Evolutionary conservation across 2,797 vertebrate genomes (phyloP).

Genomic region (Sarcophilus harrisii): DNA sequence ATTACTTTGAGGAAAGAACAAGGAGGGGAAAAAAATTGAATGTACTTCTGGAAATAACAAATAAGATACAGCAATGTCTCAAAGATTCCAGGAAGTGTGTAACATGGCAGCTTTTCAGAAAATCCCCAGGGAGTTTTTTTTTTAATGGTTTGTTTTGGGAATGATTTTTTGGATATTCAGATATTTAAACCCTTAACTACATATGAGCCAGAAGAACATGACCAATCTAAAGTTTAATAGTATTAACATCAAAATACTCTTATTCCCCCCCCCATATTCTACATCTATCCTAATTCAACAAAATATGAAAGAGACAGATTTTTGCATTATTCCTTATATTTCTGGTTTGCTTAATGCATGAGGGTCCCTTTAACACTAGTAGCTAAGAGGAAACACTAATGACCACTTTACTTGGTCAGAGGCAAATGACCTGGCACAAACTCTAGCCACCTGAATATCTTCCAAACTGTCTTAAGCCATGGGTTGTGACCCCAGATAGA

Average conservation of each 20-base stretch:
- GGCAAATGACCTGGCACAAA: not conserved
- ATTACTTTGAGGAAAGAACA: conserved; percentile 5
- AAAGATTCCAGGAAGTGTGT: conserved; percentile 81
- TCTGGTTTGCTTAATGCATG: not conserved
- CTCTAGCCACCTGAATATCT: not conserved
- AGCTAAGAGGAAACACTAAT: not conserved
- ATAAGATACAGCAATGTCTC: conserved; percentile 49
- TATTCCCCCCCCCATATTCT: not conserved
- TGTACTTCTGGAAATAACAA: conserved; percentile 40
- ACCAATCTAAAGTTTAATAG: not conserved
- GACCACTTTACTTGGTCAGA: not conserved
- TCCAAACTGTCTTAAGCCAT: no score
- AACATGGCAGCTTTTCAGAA: conserved; percentile 54
- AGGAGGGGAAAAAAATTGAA: not conserved
- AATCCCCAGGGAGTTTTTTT: conserved; percentile 62
- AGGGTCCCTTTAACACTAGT: not conserved
- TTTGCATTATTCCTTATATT: not conserved
- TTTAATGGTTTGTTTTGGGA: not conserved
- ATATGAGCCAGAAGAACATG: not conserved
- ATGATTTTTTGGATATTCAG: not conserved
- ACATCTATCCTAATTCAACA: not conserved
- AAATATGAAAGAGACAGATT: not conserved
- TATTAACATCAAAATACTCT: not conserved
- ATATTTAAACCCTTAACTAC: not conserved
- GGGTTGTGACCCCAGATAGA: no score